Conservation (phyloP, 2,888 invertebrate species). For the Dryobotodes eremita region DNA sequence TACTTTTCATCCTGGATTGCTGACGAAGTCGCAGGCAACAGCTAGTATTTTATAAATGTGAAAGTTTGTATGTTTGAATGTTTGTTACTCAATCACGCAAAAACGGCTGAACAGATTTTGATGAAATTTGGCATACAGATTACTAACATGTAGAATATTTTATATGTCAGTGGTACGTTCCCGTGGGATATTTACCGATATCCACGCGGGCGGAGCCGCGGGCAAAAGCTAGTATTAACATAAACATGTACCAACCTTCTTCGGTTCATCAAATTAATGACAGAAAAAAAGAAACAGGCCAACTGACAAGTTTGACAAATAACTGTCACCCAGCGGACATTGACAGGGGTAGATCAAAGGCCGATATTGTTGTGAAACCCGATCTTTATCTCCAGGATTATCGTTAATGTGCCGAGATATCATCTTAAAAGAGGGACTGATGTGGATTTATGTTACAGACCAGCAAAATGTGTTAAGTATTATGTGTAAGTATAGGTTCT, state of each 20-base stretch:
- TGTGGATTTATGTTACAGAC: slow-evolving; percentile 31
- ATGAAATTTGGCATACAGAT: too few species aligned
- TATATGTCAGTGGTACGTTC: too few species aligned
- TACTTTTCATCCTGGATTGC: too few species aligned
- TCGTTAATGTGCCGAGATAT: slow-evolving; percentile 84
- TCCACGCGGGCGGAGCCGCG: too few species aligned
- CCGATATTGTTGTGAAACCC: slow-evolving; percentile 73
- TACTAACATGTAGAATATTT: too few species aligned
- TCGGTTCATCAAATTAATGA: not conserved
- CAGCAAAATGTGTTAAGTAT: not conserved
- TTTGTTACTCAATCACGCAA: too few species aligned
- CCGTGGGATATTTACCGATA: too few species aligned
- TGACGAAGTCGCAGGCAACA: too few species aligned
- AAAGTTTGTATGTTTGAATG: too few species aligned
- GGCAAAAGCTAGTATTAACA: too few species aligned
- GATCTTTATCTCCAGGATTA: slow-evolving; percentile 80
- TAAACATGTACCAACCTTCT: slow-evolving; percentile 3
- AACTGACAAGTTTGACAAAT: slow-evolving; percentile 78
- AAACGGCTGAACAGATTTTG: too few species aligned
- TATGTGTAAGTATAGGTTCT: not conserved
- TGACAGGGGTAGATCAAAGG: slow-evolving; percentile 80
- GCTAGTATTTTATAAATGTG: too few species aligned
- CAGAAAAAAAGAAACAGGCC: slow-evolving; percentile 9
- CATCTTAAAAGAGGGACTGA: slow-evolving; percentile 71
- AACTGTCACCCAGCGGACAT: slow-evolving; percentile 69